phyloP scores from a whole-genome alignment of 2,113 vertebrate species.

The Vombatus ursinus region DNA sequence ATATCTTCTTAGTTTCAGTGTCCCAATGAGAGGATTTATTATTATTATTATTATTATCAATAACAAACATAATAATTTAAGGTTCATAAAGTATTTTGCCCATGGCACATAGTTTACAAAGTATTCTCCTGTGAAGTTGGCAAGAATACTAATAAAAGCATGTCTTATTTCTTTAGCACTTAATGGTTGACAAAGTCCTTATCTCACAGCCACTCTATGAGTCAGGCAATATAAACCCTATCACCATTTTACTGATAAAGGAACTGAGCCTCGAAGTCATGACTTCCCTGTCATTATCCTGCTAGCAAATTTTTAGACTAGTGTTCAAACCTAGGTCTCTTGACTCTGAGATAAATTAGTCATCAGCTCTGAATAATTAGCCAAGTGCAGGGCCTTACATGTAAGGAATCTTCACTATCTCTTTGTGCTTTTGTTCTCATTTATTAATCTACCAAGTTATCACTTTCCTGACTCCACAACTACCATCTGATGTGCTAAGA shows the following conservation, averaged over 20 bases:
- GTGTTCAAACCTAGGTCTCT: background rate
- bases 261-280: background rate
- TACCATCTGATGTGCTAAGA: background rate
- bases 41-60: background rate
- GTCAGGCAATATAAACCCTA: background rate
- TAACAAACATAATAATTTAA: background rate
- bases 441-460: background rate
- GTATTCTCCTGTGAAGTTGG: background rate
- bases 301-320: background rate
- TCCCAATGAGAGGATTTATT: background rate
- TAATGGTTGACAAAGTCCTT: background rate
- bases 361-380: background rate
- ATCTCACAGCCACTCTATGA: background rate
- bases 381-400: background rate
- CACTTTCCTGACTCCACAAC: background rate
- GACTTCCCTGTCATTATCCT: background rate
- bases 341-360: background rate
- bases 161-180: background rate
- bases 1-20: background rate
- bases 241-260: background rate
- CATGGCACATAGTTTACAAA: background rate
- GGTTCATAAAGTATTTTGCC: background rate
- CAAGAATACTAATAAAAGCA: background rate
- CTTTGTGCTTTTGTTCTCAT: background rate
- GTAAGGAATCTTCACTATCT: background rate